phyloP scores from a whole-genome alignment of 2,797 vertebrate species.

The Gymnocypris eckloni region DNA sequence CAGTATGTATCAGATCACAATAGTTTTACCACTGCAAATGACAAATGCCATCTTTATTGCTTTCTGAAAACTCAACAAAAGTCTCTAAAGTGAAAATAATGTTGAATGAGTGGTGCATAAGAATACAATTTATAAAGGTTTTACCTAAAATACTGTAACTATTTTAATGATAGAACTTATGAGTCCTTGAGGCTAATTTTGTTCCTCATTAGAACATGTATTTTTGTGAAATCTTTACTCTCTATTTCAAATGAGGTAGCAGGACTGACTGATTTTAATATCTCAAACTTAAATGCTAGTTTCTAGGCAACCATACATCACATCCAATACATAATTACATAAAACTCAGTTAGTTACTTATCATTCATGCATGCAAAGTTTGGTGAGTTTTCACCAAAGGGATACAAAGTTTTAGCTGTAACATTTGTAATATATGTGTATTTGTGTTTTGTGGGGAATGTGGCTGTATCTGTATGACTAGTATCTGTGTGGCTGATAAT shows the following conservation, averaged over 20 bases:
- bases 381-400: background rate
- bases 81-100: background rate
- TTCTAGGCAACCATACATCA: conserved; percentile 4
- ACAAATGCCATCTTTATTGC: conserved; percentile 16
- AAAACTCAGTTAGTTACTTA: background rate
- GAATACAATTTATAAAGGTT: background rate
- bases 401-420: background rate
- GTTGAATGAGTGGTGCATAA: background rate
- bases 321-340: conserved; percentile 5
- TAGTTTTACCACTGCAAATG: background rate
- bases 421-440: no score
- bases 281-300: background rate
- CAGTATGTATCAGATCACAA: background rate
- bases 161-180: background rate
- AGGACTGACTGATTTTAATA: conserved; percentile 7
- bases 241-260: background rate
- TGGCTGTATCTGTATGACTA: no score
- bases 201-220: background rate
- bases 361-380: background rate
- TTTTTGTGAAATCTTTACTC: background rate
- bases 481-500: no score
- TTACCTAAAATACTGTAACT: background rate
- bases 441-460: no score
- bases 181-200: conserved; percentile 7
- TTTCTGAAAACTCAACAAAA: background rate